phyloP scores from a whole-genome alignment of 2,113 vertebrate genomes.

The Callospermophilus lateralis region DNA sequence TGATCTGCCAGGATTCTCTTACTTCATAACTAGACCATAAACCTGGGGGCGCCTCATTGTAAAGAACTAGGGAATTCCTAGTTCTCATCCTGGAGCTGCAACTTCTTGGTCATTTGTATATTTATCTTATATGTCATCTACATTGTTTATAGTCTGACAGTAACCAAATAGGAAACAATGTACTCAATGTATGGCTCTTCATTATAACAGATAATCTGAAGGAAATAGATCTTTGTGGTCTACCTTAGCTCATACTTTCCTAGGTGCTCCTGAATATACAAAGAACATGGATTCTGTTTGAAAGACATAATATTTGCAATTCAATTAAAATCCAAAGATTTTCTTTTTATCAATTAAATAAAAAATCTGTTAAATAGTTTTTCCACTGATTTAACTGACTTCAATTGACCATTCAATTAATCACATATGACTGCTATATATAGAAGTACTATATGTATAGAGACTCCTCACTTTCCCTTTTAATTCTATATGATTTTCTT shows the following conservation, averaged over 20 bases:
- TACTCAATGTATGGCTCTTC: neutral
- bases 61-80: neutral
- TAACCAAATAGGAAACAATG: constrained; percentile 1
- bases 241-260: neutral
- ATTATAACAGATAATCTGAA: constrained; percentile 30
- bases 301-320: neutral
- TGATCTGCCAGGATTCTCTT: neutral
- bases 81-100: neutral
- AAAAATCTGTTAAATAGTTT: neutral
- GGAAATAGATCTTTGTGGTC: neutral
- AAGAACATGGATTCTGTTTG: neutral
- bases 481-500: neutral
- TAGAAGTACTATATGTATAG: neutral
- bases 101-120: neutral
- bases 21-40: neutral
- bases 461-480: neutral
- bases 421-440: neutral
- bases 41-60: neutral
- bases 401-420: neutral
- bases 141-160: neutral
- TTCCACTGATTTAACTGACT: neutral
- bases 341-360: neutral
- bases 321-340: constrained; percentile 33
- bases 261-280: neutral
- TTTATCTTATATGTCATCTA: neutral